Base-by-base conservation (phyloP, 2,888 invertebrate species). In the Diarsia rubi region DNA sequence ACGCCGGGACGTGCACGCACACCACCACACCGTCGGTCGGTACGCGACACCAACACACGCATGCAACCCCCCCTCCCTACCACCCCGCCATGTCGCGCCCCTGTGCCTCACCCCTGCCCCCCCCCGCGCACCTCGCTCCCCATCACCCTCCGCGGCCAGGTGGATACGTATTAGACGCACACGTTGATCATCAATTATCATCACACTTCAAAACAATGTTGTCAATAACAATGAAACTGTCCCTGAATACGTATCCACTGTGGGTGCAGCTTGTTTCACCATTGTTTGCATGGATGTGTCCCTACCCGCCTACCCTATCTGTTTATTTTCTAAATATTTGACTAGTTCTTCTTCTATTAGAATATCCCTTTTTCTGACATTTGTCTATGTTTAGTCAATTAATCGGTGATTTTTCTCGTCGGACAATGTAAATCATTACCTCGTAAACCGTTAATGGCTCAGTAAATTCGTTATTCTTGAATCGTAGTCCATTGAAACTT, bases 21-120 rank as follows among this genome's bases (percentile, higher is more conserved):
- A 91, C 89, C 73, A 89, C 91, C 92, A 91, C 92, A 93, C 94
- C 95, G 94, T 94, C 95, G 95, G 96, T 96, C 95, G 95, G 96
- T 96, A 96, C 95, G 95, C 95, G 95, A 91, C 90, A 93, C 92
- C 82, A 89, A 91, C 92, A 93, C 91, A 93, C 92, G 92, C 94
- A 94, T 92, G 93, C 93, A 90, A 76, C 74, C 88, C 90, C 88
- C 85, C 69, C 65, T 71, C 70, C 63, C 78, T 3, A 2, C 75
- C 80, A 73, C 80, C 69, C 81, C 75, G 75, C 74, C 74, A 44
- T 70, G 68, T 70, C 78, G 66, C 73, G 62, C 70, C 74, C 76
- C 84, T 60, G 54, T 57, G 66, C 72, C 80, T 45, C 80, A 73
- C 57, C 72, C 75, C 81, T 72, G 70, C 52, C 78, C 75, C 59